Evolutionary conservation across 2,888 invertebrate genomes (phyloP), one percentile per base, ranked within the genome.

Genomic region (Ceraclea dissimilis): DNA sequence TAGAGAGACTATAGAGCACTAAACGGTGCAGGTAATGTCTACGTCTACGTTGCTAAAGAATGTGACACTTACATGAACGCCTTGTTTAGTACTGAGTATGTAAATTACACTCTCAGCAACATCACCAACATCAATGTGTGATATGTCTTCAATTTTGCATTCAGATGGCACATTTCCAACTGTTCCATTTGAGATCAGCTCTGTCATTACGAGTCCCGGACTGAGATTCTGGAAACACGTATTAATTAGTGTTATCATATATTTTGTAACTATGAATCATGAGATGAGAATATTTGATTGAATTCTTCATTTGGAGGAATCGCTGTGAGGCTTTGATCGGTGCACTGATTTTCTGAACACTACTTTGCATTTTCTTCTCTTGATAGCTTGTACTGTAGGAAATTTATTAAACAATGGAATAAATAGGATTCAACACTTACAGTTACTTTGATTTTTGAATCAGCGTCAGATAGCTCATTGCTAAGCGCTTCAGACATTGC

Each of bases 21-120:
- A n/a, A n/a, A n/a, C n/a, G n/a, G n/a, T n/a, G n/a, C n/a, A n/a
- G n/a, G n/a, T n/a, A n/a, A n/a, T n/a, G n/a, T n/a, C n/a, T n/a
- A n/a, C n/a, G n/a, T n/a, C n/a, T n/a, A n/a, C n/a, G n/a, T n/a
- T n/a, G n/a, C n/a, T n/a, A n/a, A n/a, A n/a, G n/a, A n/a, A n/a
- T n/a, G n/a, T n/a, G n/a, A n/a, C n/a, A n/a, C 22, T 67, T 65
- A 82, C 79, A 69, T 80, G 77, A n/a, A 81, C 82, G 62, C 79
- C 72, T 1, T 81, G 73, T 2, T 85, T 84, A 1, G 83, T 81
- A 4, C 81, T 74, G 11, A 87, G 67, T 1, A 79, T 79, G 65
- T 82, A 85, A 10, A 80, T 58, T 1, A 84, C 77, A 1, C 83
- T 79, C 57, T 81, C 75, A 0, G 84, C 82, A 4, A 87, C 73